Evolutionary conservation across 1,140 invertebrate genomes (phyloP).

Genomic region (Globodera rostochiensis): DNA sequence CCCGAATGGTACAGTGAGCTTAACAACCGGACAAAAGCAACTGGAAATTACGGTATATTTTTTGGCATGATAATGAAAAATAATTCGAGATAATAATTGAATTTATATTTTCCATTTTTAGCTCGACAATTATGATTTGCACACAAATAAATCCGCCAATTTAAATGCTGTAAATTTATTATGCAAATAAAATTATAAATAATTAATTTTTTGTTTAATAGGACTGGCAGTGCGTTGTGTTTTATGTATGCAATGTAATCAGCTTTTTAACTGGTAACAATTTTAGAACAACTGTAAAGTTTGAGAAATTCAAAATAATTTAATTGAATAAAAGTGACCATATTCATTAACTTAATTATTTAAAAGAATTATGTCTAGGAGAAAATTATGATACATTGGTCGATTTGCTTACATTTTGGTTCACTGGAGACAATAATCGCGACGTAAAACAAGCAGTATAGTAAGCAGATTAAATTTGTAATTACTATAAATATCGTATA

Average conservation of each 20-base stretch:
- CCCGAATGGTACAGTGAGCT: too few species aligned
- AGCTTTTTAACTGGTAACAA: conserved; percentile 43
- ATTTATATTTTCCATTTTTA: neutral
- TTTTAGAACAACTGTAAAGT: too few species aligned
- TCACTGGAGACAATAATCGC: conserved; percentile 37
- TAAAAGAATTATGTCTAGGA: neutral
- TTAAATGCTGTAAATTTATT: conserved; percentile 27
- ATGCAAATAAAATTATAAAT: neutral
- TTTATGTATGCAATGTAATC: conserved; percentile 52
- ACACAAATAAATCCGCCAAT: conserved; percentile 30
- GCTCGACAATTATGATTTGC: conserved; percentile 19
- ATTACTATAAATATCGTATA: neutral
- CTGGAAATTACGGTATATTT: too few species aligned
- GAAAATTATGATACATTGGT: conserved; percentile 50
- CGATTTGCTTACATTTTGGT: conserved; percentile 50
- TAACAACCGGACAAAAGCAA: too few species aligned
- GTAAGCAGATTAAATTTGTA: neutral
- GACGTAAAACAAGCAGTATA: conserved; percentile 51
- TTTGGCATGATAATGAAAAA: neutral
- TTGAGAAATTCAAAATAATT: too few species aligned
- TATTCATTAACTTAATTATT: too few species aligned
- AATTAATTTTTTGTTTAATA: conserved; percentile 13
- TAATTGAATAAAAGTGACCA: too few species aligned
- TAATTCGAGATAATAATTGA: too few species aligned
- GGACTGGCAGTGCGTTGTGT: conserved; percentile 54